Conservation (phyloP, 2,797 vertebrate genomes). For the Poecilia velifera region DNA sequence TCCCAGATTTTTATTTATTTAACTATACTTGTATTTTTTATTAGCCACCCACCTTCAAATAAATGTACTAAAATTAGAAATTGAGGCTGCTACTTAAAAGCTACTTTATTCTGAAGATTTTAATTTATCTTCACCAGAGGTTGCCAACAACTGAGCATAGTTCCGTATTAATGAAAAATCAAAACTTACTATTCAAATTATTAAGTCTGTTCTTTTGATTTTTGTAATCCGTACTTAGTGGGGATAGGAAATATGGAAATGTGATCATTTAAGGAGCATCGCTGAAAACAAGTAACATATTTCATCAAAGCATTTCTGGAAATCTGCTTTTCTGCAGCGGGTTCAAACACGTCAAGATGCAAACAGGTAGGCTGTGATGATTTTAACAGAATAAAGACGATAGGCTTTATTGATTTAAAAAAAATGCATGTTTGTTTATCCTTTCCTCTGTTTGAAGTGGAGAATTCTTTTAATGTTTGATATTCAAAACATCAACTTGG, state of each 20-base stretch:
- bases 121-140: background rate
- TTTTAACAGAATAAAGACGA: background rate
- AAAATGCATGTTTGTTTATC: background rate
- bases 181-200: background rate
- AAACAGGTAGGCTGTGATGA: background rate
- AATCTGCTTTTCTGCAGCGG: background rate
- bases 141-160: background rate
- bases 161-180: background rate
- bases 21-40: background rate
- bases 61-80: background rate
- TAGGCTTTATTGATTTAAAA: background rate
- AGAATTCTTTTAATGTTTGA: constrained; percentile 16
- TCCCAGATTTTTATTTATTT: background rate
- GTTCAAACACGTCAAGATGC: background rate
- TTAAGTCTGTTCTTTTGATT: background rate
- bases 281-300: background rate
- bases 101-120: background rate
- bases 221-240: background rate
- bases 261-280: background rate
- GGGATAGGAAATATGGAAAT: background rate
- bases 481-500: constrained; percentile 26
- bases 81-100: background rate
- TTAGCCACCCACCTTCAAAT: background rate
- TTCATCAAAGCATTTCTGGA: background rate
- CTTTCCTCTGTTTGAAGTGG: background rate